Base-by-base conservation (phyloP, 2,113 vertebrate species). In the Toxotes chatareus region DNA sequence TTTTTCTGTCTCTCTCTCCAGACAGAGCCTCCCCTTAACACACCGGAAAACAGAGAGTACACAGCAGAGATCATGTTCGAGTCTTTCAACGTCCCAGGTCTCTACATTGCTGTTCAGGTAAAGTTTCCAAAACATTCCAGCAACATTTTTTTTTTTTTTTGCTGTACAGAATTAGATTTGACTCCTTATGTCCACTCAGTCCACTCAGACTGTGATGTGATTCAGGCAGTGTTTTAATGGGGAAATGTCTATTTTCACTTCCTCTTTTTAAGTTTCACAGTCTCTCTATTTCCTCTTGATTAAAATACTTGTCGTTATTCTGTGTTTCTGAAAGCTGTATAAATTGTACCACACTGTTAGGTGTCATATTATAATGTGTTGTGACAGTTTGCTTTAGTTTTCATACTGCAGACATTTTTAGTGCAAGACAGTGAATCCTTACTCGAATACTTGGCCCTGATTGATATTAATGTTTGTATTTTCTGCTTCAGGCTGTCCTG, bases 31-130 rank as follows among this genome's bases (percentile, higher is more conserved):
- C 98, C 98, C 34, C 93, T 99, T 82, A 99, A 99, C 95, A 99
- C 98, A 62, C 98, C 98, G 60, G 98, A 99, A 93, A 99, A 99
- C 89, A 95, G 98, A 89, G 98, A 99, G 94, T 99, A 99, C 94
- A 99, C 98, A 56, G 98, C 98, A 74, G 98, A 99, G 95, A 99
- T 99, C 92, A 99, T 99, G 98, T 99, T 99, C 1, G 98, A 99
- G 93, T 99, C 98, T 14, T 99, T 99, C 94, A 99, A 99, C 4
- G 97, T 99, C 80, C 98, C 98, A 8, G 98, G 98, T n/a, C 96
- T 99, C 90, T 99, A 99, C 93, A 99, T 99, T 64, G 98, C 97
- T 81, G 98, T 99, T 80, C 98, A 99, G 98, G 98, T 99, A 90
- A 85, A 73, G 77, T 73, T 34, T 46, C 4, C 4, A 19, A 73